phyloP scores from a whole-genome alignment of 2,888 invertebrate species.

The Rosalia funebris region DNA sequence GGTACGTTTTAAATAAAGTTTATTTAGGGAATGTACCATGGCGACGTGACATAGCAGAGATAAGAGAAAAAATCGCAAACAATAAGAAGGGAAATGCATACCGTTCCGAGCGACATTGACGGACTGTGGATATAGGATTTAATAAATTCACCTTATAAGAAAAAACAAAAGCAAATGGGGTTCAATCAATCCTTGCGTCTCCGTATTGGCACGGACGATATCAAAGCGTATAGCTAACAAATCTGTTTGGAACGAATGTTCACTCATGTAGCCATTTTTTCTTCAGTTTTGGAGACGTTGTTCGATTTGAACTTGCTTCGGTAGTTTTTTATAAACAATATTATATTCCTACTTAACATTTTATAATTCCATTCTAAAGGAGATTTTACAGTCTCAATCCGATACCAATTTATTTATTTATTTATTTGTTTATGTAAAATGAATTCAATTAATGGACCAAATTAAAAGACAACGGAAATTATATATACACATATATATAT shows the following conservation, averaged over 20 bases:
- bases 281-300: no score
- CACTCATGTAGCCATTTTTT: no score
- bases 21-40: not conserved
- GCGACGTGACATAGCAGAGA: not conserved
- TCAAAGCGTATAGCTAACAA: not conserved
- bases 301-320: no score
- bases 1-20: not conserved
- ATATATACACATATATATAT: no score
- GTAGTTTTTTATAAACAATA: no score
- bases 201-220: not conserved
- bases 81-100: not conserved
- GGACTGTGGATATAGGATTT: not conserved
- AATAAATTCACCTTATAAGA: not conserved
- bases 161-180: not conserved
- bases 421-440: no score
- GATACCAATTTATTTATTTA: no score
- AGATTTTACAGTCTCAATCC: no score
- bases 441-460: no score
- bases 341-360: no score
- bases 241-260: not conserved
- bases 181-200: not conserved
- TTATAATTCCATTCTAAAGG: no score
- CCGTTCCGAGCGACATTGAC: not conserved
- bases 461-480: no score
- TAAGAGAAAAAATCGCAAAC: not conserved